phyloP scores from a whole-genome alignment of 2,888 invertebrate genomes.

The Drosophila testacea region DNA sequence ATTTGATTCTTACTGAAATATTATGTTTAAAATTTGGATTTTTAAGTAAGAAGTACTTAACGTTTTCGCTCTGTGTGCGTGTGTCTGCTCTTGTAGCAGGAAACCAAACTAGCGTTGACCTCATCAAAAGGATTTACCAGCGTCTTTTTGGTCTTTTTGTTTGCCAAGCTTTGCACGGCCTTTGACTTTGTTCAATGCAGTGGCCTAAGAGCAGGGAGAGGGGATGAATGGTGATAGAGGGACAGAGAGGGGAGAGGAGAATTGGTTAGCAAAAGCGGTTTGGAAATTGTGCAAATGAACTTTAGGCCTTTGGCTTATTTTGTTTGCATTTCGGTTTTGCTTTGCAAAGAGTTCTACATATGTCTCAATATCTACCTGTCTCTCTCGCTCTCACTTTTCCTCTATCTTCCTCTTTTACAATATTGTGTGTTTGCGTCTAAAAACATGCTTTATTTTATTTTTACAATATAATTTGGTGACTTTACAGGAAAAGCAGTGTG shows the following conservation, averaged over 20 bases:
- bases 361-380: slow-evolving; percentile 5
- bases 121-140: slow-evolving; percentile 80
- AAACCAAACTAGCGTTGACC: slow-evolving; percentile 78
- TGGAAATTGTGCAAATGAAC: slow-evolving; percentile 80
- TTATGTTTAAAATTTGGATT: no score
- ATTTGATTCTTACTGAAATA: no score
- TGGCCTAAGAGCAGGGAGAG: background rate
- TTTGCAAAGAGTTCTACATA: slow-evolving; percentile 23
- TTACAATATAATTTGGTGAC: slow-evolving; percentile 80
- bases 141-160: slow-evolving; percentile 82
- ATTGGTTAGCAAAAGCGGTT: slow-evolving; percentile 51
- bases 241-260: slow-evolving; percentile 2
- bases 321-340: slow-evolving; percentile 78
- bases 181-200: slow-evolving; percentile 71
- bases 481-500: slow-evolving; percentile 58
- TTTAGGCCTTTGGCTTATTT: slow-evolving; percentile 82
- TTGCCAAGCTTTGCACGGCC: slow-evolving; percentile 73
- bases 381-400: background rate
- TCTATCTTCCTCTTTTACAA: background rate
- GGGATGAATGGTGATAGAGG: background rate
- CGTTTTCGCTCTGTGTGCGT: slow-evolving; percentile 18
- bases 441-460: slow-evolving; percentile 81
- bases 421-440: slow-evolving; percentile 44
- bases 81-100: slow-evolving; percentile 43
- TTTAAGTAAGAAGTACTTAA: no score